These are phyloP conservation scores for Caenorhabditis sp. DNA, from an alignment of 2,888 invertebrate species.

Conservation along the genomic window DNA sequence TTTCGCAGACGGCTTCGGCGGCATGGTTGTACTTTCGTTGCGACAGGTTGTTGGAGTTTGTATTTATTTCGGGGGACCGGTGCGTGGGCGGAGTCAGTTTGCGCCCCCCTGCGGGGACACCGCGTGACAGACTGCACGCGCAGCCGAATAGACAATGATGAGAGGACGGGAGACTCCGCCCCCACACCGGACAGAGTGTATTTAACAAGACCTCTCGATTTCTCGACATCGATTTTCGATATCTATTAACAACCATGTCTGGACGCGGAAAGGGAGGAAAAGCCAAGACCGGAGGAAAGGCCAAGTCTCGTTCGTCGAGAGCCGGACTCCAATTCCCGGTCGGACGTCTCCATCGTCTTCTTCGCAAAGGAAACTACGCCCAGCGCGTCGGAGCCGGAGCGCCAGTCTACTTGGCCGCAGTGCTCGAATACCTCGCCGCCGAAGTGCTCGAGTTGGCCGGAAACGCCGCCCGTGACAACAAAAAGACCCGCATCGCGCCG, in stretches of 20 bases:
- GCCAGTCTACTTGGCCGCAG: constrained; percentile 75
- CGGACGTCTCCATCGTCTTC: constrained; percentile 77
- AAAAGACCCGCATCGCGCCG: constrained; percentile 81
- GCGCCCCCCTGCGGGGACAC: no score
- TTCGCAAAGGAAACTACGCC: constrained; percentile 76
- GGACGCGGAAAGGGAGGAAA: constrained; percentile 84
- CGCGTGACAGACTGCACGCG: no score
- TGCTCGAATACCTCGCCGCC: constrained; percentile 76
- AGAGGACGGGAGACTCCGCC: no score
- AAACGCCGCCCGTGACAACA: constrained; percentile 81
- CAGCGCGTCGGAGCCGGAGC: constrained; percentile 77
- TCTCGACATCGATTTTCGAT: no score
- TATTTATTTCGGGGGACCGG: no score
- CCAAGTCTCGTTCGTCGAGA: constrained; percentile 75
- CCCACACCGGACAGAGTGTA: no score
- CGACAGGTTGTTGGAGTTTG: no score
- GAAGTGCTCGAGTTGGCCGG: constrained; percentile 72
- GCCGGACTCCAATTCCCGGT: constrained; percentile 79
- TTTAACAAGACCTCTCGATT: no score
- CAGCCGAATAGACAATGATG: no score
- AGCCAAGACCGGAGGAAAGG: constrained; percentile 71
- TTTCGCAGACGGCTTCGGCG: constrained; percentile 77
- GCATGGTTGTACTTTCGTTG: no score
- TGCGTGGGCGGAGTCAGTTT: no score
- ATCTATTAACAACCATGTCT: no score